Evolutionary conservation across 2,888 invertebrate species (phyloP), one percentile per base, ranked within the genome.

Genomic region (Cheilosia variabilis): DNA sequence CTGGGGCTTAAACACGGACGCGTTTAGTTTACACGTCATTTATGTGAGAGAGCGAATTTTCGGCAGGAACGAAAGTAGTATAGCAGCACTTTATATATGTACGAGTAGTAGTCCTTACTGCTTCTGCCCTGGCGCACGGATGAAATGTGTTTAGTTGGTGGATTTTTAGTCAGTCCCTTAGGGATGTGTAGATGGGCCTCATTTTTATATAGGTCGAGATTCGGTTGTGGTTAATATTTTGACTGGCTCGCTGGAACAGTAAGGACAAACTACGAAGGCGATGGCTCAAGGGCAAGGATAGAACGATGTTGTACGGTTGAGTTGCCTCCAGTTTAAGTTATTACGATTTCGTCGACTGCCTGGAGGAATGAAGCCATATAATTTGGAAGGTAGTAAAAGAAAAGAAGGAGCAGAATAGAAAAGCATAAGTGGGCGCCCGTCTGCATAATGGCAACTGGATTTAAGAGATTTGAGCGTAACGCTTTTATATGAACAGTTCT

Each of bases 21-120:
- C 75, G 75, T 66, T 84, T 84, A 84, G 80, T 75, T 80, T 76
- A 63, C 69, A 75, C 75, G 57, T 80, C 75, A 80, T 75, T 71
- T 68, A 55, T 45, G 79, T 41, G 52, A 24, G 13, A 24, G 52
- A 22, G 24, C 24, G 24, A 66, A 50, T 73, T 66, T 34, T 73
- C 37, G n/a, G 47, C 24, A 52, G 10, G 3, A 52, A 31, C 47
- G 27, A 55, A 50, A 50, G 65, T 22, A 58, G 65, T 75, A 37
- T 13, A 31, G 57, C 31, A 45, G 22, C 13, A n/a, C 34, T 57
- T 57, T 22, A 34, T 55, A 17, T 9, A 31, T 31, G 31, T 22
- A 22, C 22, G 22, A 22, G 22, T 34, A 15, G 47, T 31, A 2
- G 13, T 58, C 60, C 19, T 34, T 45, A 45, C 34, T n/a, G 45